Evolutionary conservation across 2,113 vertebrate genomes (phyloP).

Genomic region (Parotia lawesii): DNA sequence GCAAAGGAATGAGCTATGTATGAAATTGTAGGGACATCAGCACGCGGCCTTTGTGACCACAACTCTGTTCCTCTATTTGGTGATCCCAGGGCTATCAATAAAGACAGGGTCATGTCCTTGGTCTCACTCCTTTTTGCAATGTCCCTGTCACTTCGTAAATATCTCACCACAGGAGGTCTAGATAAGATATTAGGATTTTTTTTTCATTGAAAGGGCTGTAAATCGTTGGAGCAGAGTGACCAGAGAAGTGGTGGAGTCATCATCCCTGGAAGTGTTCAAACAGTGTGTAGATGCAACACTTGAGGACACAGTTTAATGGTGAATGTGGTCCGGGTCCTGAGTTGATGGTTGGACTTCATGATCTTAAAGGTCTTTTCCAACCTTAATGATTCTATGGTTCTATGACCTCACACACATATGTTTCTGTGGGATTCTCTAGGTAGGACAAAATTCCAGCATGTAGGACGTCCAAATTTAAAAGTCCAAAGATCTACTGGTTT

Average conservation of each 20-base stretch:
- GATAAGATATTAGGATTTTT: background rate
- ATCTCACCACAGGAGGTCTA: background rate
- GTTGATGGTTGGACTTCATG: background rate
- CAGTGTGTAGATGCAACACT: background rate
- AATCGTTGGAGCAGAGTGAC: background rate
- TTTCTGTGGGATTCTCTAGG: background rate
- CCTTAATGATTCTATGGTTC: rapidly evolving
- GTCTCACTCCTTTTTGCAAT: background rate
- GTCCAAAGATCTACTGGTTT: background rate
- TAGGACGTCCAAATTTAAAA: background rate
- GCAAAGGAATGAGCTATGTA: rapidly evolving
- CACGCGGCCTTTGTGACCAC: background rate
- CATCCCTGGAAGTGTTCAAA: background rate
- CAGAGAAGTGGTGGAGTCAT: background rate
- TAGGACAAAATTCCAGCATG: background rate
- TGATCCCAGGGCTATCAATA: background rate
- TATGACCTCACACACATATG: background rate
- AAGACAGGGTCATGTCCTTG: background rate
- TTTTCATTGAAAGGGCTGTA: background rate
- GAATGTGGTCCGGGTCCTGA: background rate
- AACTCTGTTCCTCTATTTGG: background rate
- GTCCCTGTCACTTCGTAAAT: rapidly evolving
- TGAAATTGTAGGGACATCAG: background rate
- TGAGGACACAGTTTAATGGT: background rate
- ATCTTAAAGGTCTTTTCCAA: background rate